Evolutionary conservation across 2,888 invertebrate genomes (phyloP).

Genomic region (Cryptus armator): DNA sequence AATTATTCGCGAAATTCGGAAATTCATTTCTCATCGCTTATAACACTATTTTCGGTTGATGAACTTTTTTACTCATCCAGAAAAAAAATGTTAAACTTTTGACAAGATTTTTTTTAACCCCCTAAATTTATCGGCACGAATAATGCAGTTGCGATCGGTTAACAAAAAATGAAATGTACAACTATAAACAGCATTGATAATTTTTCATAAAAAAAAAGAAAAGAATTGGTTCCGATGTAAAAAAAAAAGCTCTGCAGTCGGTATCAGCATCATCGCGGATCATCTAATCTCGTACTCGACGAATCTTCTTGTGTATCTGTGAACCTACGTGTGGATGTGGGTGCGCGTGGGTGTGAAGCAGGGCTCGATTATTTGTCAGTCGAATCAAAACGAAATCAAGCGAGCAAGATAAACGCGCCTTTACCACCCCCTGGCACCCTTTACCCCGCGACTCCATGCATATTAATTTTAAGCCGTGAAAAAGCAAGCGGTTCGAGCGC

Average conservation of each 20-base stretch:
- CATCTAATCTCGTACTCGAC: background rate
- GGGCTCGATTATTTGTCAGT: slow-evolving; percentile 81
- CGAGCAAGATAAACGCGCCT: slow-evolving; percentile 83
- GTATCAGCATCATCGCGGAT: no score
- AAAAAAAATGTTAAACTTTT: background rate
- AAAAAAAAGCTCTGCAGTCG: slow-evolving; percentile 1
- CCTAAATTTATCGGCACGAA: no score
- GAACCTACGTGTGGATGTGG: background rate
- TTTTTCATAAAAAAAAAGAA: slow-evolving; percentile 29
- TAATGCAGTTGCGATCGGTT: no score
- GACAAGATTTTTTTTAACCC: no score
- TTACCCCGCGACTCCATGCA: slow-evolving; percentile 81
- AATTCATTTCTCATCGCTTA: background rate
- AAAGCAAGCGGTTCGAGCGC: slow-evolving; percentile 77
- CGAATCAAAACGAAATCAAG: slow-evolving; percentile 84
- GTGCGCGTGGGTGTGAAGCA: slow-evolving; percentile 31
- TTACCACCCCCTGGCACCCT: slow-evolving; percentile 63
- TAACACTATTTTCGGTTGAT: background rate
- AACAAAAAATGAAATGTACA: no score
- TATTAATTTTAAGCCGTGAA: slow-evolving; percentile 85
- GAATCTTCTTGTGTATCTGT: background rate
- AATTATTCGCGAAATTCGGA: background rate
- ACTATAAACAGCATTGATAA: background rate
- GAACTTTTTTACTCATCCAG: background rate
- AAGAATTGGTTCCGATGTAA: slow-evolving; percentile 9